Evolutionary conservation across 2,113 vertebrate genomes (phyloP).

Genomic region (Oncorhynchus masou): DNA sequence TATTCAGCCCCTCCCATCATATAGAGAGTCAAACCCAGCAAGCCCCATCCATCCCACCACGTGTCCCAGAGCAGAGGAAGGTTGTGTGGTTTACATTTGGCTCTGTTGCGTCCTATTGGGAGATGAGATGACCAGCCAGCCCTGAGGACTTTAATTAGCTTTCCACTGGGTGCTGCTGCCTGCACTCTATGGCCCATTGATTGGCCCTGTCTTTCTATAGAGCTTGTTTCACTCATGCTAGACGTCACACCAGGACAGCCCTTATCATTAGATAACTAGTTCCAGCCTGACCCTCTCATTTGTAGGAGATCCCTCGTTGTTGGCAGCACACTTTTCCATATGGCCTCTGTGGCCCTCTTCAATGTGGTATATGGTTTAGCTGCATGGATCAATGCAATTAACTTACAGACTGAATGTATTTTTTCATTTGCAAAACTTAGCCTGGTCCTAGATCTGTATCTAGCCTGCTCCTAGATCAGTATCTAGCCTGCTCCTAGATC

Average conservation of each 20-base stretch:
- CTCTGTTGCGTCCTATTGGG: background rate
- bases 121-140: conserved; percentile 1
- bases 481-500: no score
- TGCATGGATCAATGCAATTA: conserved; percentile 31
- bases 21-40: background rate
- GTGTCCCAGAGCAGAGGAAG: background rate
- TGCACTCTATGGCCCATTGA: conserved; percentile 56
- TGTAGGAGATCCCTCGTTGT: background rate
- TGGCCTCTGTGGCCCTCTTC: background rate
- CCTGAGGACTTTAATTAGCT: conserved; percentile 52
- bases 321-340: no score
- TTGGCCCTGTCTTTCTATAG: conserved; percentile 23
- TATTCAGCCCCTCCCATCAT: background rate
- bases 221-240: background rate
- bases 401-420: background rate
- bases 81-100: background rate
- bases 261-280: background rate
- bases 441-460: no score
- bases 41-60: background rate
- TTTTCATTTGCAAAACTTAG: no score
- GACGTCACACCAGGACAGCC: conserved; percentile 20
- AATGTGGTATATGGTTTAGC: conserved; percentile 4
- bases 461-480: no score
- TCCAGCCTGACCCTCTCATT: background rate
- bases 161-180: conserved; percentile 50